Evolutionary conservation across 2,888 invertebrate genomes (phyloP), one percentile per base, ranked within the genome.

Genomic region (Cylindroiulus punctatus): DNA sequence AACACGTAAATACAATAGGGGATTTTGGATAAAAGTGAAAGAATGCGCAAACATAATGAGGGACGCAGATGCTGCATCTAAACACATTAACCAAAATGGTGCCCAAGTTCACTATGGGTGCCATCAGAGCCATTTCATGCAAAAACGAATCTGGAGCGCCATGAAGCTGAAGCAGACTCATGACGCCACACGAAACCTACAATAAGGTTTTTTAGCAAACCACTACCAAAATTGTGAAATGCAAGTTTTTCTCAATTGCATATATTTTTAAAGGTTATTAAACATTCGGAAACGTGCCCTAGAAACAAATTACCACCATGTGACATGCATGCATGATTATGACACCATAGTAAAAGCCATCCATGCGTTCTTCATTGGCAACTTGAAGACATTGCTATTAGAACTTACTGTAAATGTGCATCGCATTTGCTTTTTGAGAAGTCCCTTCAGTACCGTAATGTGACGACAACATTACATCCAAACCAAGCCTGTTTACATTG

Each of bases 271-370:
- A 22, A 57, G 57, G 22, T 22, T 22, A 57, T 57, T 57, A 57
- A 57, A 57, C n/a, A 17, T 57, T 57, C 22, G 57, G 57, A n/a
- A 57, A 57, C 57, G 57, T 57, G n/a, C 57, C 57, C 57, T 57
- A 57, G 22, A 57, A 57, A n/a, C 22, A 57, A 22, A 5, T 57
- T 22, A 5, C 5, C 57, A 57, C 17, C 57, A 57, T 57, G 57
- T n/a, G n/a, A n/a, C n/a, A n/a, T n/a, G n/a, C n/a, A n/a, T n/a
- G n/a, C n/a, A n/a, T n/a, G 22, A 40, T 40, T 4, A 8, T 57
- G 22, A 22, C 1, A 14, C 5, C 5, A 5, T 22, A 22, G 22
- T 57, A 57, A 57, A 57, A 57, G 4, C 22, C 57, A 57, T 57
- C 57, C 57, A 22, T 57, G 57, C 57, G 57, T 57, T 52, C 19